Conservation (phyloP, 2,113 vertebrate genomes). For the Arizona elegans region DNA sequence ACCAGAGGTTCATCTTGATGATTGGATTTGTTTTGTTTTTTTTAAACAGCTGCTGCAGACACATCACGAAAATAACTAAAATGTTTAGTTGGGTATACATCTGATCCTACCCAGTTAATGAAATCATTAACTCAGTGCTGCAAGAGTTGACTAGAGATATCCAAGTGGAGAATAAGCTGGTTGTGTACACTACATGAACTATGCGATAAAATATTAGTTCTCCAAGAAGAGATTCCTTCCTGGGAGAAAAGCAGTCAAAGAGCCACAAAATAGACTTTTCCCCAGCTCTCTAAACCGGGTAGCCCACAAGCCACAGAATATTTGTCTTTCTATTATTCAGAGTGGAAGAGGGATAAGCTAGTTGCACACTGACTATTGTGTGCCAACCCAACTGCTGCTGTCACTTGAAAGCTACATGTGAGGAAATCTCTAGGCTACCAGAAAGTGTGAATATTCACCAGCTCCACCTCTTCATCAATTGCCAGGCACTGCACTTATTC, state of each 20-base stretch:
- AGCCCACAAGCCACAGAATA: no score
- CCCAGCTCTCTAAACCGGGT: not conserved
- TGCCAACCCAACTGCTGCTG: not conserved
- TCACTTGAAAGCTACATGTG: slow-evolving; percentile 24
- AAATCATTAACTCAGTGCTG: not conserved
- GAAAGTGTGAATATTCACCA: slow-evolving; percentile 57
- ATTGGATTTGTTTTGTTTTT: not conserved
- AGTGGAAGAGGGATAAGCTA: not conserved
- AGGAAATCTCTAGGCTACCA: slow-evolving; percentile 9
- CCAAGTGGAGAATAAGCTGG: not conserved
- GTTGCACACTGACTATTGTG: not conserved
- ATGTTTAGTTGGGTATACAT: not conserved
- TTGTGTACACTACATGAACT: no score
- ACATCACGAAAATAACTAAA: not conserved
- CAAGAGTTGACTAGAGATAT: not conserved
- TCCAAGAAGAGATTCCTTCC: not conserved
- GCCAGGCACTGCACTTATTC: slow-evolving; percentile 49
- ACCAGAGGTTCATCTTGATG: not conserved
- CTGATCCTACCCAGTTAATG: not conserved
- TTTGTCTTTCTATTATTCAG: not conserved
- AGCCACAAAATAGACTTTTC: not conserved
- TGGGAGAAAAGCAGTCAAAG: not conserved
- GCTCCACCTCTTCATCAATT: slow-evolving; percentile 37
- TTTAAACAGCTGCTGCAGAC: not conserved
- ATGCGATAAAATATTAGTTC: not conserved